Evolutionary conservation across 2,797 vertebrate species (phyloP), one percentile per base, ranked within the genome.

Genomic region (Myotis myotis): DNA sequence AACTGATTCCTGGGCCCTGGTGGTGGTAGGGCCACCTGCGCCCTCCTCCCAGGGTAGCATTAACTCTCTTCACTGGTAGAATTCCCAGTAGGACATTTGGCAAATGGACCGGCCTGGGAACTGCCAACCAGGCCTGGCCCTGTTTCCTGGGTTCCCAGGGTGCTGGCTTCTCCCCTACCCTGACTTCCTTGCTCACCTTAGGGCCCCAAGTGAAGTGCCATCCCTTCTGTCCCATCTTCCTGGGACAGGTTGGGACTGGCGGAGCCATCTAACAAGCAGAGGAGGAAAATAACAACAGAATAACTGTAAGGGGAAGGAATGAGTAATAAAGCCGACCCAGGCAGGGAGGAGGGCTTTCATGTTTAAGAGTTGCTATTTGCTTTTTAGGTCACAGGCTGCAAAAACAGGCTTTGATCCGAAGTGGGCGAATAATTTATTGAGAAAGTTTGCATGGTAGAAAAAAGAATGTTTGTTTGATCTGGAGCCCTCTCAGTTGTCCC

Each of bases 361-460:
- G 96, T 97, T 95, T 95, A 96, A 95, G 95, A 95, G 96, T 92
- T 93, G 89, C 93, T 97, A 57, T 97, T 97, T 97, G 89, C 93
- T 97, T 96, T 97, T 97, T 97, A 96, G 97, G 97, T 97, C 97
- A 96, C 93, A 97, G 97, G 96, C 96, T 95, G 96, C 96, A 92
- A 95, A 97, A 97, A 96, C 93, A 96, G 90, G 79, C 97, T 97
- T 97, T 97, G 97, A 96, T 97, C 96, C 82, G 64, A 96, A 97
- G 95, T 95, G 90, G 95, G 95, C 79, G 82, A 96, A 96, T 96
- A 97, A 97, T 97, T 97, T 97, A 97, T 94, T 96, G 93, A 97
- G 96, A 97, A 97, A 97, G 96, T 97, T 97, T 96, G 93, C 93
- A 92, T 96, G 95, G 96, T 94, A 60, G 94, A 75, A 66, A 23